A percentile compares a stretch with the other conserved stretches of the same genome.
Conservation (phyloP, 2,888 invertebrate genomes). For the Bugula neritina region DNA sequence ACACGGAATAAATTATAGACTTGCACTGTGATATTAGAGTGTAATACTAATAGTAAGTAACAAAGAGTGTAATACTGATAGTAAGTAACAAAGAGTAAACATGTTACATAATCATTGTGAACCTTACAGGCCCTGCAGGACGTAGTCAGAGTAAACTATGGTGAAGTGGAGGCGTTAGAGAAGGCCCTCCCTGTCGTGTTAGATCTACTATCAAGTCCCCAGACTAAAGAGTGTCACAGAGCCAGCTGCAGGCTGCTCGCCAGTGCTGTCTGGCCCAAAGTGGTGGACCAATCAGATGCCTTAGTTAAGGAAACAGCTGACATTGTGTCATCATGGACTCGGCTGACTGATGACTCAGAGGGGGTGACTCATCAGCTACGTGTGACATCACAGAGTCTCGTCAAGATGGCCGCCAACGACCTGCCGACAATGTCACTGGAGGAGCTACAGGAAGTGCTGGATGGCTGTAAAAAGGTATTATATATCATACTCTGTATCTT, state of each 20-base stretch:
- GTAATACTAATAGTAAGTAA: no score
- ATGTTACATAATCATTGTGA: no score
- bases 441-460: neutral
- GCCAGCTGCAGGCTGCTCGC: constrained; percentile 7
- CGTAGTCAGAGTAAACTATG: neutral
- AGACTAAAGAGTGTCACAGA: neutral
- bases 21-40: no score
- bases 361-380: neutral
- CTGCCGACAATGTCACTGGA: neutral
- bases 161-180: constrained; percentile 19
- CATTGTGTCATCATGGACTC: neutral
- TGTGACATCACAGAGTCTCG: neutral
- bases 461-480: neutral
- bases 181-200: neutral
- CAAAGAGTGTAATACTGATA: no score
- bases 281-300: constrained; percentile 1
- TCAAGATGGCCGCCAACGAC: neutral
- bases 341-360: constrained; percentile 3
- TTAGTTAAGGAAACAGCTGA: neutral
- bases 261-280: neutral
- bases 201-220: constrained; percentile 11
- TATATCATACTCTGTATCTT: neutral
- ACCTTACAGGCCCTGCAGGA: constrained; percentile 14
- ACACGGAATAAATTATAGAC: no score
- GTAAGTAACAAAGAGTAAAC: no score